Percentiles rank a stretch among this genome's conserved stretches.
Conservation (phyloP, 2,113 vertebrate genomes). For the Halichoeres trimaculatus region DNA sequence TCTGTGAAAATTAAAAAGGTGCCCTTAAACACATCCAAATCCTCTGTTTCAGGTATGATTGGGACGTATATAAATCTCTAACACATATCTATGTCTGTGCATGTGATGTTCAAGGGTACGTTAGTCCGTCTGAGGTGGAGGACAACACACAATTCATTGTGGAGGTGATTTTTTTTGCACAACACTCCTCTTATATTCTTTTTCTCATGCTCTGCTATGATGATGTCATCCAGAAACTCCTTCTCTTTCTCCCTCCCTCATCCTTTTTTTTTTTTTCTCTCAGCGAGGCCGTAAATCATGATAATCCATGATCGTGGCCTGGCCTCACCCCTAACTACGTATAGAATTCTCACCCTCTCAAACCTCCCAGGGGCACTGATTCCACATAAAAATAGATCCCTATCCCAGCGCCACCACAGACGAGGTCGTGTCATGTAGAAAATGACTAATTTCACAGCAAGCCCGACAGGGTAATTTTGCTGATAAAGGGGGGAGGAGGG, state of each 20-base stretch:
- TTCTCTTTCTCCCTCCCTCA: conserved; percentile 27
- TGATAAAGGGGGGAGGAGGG: conserved; percentile 75
- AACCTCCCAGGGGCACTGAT: conserved; percentile 73
- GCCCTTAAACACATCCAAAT: too few species aligned
- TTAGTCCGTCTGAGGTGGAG: conserved; percentile 5
- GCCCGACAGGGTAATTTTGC: conserved; percentile 77
- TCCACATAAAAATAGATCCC: conserved; percentile 82
- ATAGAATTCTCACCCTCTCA: conserved; percentile 77
- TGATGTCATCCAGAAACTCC: conserved; percentile 77
- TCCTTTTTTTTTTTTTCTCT: conserved; percentile 32
- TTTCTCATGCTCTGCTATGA: conserved; percentile 40
- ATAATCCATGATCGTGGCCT: conserved; percentile 81
- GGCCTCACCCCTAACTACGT: conserved; percentile 77
- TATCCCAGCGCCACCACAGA: conserved; percentile 77
- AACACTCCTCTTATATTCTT: conserved; percentile 53
- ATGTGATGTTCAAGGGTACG: neutral
- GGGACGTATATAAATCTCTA: neutral
- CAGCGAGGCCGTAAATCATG: conserved; percentile 76
- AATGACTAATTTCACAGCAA: conserved; percentile 79
- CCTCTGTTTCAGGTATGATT: neutral
- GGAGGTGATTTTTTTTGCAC: conserved; percentile 50
- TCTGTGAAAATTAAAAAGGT: too few species aligned
- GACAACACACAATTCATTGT: conserved; percentile 34
- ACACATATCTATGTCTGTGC: neutral
- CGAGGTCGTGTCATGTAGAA: conserved; percentile 80